A percentile compares a stretch with the other conserved stretches of the same genome.
phyloP scores from a whole-genome alignment of 1,140 invertebrate genomes.

The Hycleus cichorii region DNA sequence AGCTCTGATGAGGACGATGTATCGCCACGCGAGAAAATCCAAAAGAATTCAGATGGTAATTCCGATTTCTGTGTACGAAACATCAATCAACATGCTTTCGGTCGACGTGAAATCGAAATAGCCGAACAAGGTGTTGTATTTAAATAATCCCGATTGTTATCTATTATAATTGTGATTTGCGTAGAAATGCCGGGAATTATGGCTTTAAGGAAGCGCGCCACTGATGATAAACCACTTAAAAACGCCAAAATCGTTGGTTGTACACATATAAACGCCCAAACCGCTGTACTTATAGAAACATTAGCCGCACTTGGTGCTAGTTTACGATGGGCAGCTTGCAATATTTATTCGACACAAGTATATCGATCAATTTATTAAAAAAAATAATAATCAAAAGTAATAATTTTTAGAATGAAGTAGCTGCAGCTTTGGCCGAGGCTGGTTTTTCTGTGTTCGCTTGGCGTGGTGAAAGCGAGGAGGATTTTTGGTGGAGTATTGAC shows the following conservation, averaged over 20 bases:
- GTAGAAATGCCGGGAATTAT: conserved; percentile 96
- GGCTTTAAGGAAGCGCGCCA: conserved; percentile 81
- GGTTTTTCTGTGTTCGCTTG: conserved; percentile 89
- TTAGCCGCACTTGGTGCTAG: conserved; percentile 82
- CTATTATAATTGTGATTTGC: not conserved
- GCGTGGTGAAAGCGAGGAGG: conserved; percentile 93
- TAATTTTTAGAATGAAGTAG: conserved; percentile 79
- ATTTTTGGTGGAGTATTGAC: conserved; percentile 99
- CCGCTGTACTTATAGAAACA: conserved; percentile 93
- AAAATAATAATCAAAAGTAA: not conserved
- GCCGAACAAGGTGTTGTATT: conserved; percentile 76
- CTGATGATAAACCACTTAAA: conserved; percentile 88
- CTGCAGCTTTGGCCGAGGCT: conserved; percentile 88
- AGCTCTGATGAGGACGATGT: conserved; percentile 78
- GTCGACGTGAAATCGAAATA: conserved; percentile 93
- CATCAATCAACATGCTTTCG: conserved; percentile 87
- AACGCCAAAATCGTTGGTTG: conserved; percentile 96
- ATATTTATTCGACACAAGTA: conserved; percentile 96
- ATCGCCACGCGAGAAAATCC: conserved; percentile 79
- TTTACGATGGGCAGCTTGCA: conserved; percentile 93
- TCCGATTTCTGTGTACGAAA: conserved; percentile 88
- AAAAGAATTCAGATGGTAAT: conserved; percentile 72
- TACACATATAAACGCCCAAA: conserved; percentile 97
- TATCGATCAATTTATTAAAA: not conserved
- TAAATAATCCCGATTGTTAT: not conserved